Base-by-base conservation (phyloP, 2,797 vertebrate genomes). In the Setipinna tenuifilis region DNA sequence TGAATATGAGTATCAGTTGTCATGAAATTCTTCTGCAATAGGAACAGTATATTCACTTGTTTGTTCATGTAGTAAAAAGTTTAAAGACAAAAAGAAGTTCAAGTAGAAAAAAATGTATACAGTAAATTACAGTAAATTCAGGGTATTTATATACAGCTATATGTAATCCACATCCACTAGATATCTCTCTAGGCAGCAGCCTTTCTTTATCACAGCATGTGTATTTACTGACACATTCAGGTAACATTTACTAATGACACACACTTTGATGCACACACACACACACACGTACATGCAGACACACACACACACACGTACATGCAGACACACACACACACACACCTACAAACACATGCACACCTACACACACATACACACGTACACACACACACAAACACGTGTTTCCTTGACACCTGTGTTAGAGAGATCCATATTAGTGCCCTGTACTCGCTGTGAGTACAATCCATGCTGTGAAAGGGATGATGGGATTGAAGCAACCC, bases 401-500 rank as follows among this genome's bases (percentile, higher is more conserved):
- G 31, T 75, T 75, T 75, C 14, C 6, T 3, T 25, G 58, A 48
- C 58, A 87, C 35, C 82, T 6, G 0, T 75, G 82, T n/a, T 10
- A 35, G 31, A 78, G 14, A 84, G 61, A 87, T 85, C 78, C 61
- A 84, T 81, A 86, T 61, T 50, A 85, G 58, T 71, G 84, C 23
- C 48, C 31, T 61, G 83, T 46, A 78, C 62, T 58, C 65, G 61
- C 59, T 87, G 46, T 83, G 80, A 82, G 75, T 44, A 83, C 85
- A 83, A 80, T 65, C 82, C 84, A 80, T 41, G 75, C 90, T 86
- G 84, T 87, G 88, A 59, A 48, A 46, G 35, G 59, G 83, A 85
- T 91, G 85, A 90, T 83, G 82, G 88, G 61, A 81, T 83, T 86
- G 58, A 41, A 9, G n/a, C 86, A 84, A 87, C 82, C 88, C 83